phyloP scores from a whole-genome alignment of 2,888 invertebrate genomes.

The Sinopyrophorus schimmeli region DNA sequence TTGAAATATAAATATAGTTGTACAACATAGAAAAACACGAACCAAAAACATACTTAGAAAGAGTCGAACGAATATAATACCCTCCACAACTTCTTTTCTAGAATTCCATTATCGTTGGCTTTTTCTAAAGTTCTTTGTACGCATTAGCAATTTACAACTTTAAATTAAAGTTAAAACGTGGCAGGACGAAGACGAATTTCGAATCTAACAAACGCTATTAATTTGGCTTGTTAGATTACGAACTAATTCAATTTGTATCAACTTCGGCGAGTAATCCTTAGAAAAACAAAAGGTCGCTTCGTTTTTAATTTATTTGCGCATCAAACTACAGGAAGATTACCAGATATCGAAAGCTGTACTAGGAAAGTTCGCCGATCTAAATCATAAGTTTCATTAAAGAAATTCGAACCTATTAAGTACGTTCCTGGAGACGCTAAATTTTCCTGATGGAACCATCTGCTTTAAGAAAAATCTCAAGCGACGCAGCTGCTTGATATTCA shows the following conservation, averaged over 20 bases:
- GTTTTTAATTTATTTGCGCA: constrained; percentile 5
- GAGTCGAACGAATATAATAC: no score
- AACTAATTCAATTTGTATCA: constrained; percentile 2
- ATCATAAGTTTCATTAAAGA: constrained; percentile 18
- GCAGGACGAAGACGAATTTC: no score
- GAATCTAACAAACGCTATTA: neutral
- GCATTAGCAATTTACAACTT: no score
- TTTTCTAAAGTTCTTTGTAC: no score
- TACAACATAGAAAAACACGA: no score
- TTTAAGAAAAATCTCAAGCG: constrained; percentile 27
- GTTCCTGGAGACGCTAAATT: no score
- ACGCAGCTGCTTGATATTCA: constrained; percentile 32
- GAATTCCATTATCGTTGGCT: no score
- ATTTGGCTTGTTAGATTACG: neutral
- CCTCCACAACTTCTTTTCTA: no score
- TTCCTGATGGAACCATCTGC: constrained; percentile 32
- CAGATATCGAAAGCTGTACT: constrained; percentile 7
- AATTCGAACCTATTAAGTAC: constrained; percentile 11
- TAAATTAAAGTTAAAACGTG: no score
- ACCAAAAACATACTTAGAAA: no score
- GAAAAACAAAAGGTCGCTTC: constrained; percentile 7
- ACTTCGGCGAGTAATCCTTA: no score
- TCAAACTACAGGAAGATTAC: constrained; percentile 12
- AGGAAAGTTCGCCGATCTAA: constrained; percentile 14
- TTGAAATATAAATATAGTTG: no score